Percentiles rank a stretch among this genome's conserved stretches.
Evolutionary conservation across 2,888 invertebrate species (phyloP).

Genomic region (Lycia hirtaria): DNA sequence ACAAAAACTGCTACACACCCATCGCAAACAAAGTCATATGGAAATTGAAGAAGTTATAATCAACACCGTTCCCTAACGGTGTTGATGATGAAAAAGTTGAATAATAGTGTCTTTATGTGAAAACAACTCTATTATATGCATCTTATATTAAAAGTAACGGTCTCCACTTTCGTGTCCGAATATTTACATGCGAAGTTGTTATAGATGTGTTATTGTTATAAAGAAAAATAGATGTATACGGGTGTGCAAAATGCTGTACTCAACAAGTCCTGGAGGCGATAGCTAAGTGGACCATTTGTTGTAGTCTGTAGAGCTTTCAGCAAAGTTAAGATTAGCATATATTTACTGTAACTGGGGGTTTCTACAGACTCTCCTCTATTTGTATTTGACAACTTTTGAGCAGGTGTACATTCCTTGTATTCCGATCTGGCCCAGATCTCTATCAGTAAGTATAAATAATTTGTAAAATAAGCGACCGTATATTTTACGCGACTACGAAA

Average conservation of each 20-base stretch:
- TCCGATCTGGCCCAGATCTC: conserved; percentile 24
- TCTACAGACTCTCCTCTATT: conserved; percentile 41
- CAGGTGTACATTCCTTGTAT: conserved; percentile 30
- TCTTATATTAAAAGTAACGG: conserved; percentile 25
- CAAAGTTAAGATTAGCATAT: conserved; percentile 26
- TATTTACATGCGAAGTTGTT: conserved; percentile 19
- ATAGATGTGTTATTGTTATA: conserved; percentile 13
- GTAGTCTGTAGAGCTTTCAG: conserved; percentile 42
- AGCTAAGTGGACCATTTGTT: conserved; percentile 47
- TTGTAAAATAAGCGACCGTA: conserved; percentile 16
- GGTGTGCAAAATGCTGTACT: conserved; percentile 26
- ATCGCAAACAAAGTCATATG: conserved; percentile 24
- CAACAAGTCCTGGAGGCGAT: conserved; percentile 36
- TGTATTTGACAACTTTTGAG: conserved; percentile 49
- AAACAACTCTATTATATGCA: conserved; percentile 25
- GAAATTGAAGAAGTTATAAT: conserved; percentile 24
- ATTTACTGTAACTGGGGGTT: conserved; percentile 43
- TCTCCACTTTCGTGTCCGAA: conserved; percentile 4
- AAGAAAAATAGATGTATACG: conserved; percentile 32
- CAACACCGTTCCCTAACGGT: conserved; percentile 20
- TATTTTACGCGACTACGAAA: too few relatives aligned
- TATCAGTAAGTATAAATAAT: conserved; percentile 13
- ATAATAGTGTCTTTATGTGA: conserved; percentile 11
- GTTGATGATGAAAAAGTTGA: conserved; percentile 11
- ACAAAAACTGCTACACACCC: conserved; percentile 18